Base-by-base conservation (phyloP, 2,888 invertebrate species). In the Liopterus haemorrhoidalis region DNA sequence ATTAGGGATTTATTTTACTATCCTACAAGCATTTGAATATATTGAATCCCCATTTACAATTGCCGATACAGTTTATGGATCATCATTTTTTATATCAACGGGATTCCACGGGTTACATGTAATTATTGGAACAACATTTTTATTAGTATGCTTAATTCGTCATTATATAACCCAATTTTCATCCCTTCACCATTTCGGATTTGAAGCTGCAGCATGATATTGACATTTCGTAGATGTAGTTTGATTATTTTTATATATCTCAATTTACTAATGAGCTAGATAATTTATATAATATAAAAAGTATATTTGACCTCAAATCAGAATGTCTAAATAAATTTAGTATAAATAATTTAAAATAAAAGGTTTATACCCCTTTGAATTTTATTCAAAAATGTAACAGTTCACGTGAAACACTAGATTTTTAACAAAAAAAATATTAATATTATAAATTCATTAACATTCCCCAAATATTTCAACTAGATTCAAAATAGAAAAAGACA, bases 31-130 rank as follows among this genome's bases (percentile, higher is more conserved):
- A 1, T 71, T 74, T 59, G 82, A 83, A 72, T 83, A 83, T 68
- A 60, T 68, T 46, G 74, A 78, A 70, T 72, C 79, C 0, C 63
- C 64, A 1, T 78, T 76, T 62, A 61, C 69, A 50, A 72, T 78
- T 56, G 60, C 69, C 5, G 74, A 75, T 61, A 73, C 77, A 53
- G 66, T 75, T 57, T 82, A 76, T 67, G 80, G 81, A 0, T 73
- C 77, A 37, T 73, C 73, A 25, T 82, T 82, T 68, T 82, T 75
- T 72, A 69, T 82, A 59, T 73, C 78, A 42, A 83, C 82, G 49
- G 82, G 81, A 64, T 83, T 84, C 24, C 82, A 83, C 60, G 82
- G 81, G 2, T 11, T 81, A 46, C 81, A 82, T 70, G 81, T 82
- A 20, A 66, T 81, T 54, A 72, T 76, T 59, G 76, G 75, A 51